Evolutionary conservation across 2,113 vertebrate genomes (phyloP), one percentile per base, ranked within the genome.

Genomic region (Prolemur simus): DNA sequence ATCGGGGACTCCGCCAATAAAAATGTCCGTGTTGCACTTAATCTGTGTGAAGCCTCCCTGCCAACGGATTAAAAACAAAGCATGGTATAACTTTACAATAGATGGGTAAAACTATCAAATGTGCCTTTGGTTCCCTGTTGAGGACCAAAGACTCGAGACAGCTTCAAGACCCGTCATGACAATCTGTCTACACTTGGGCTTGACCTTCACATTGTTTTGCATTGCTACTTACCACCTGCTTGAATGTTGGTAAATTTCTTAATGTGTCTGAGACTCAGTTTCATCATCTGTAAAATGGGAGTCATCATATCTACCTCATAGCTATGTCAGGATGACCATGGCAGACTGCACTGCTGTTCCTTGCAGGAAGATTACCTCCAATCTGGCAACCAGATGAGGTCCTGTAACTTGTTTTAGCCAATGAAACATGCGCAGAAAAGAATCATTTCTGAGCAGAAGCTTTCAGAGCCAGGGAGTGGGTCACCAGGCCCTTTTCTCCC

Each of bases 31-130:
- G 96, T 99, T 99, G 98, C 99, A 99, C 89, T 99, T 99, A 94
- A 99, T 99, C 98, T 99, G 99, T 18, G 99, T 99, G 98, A 99
- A 99, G 81, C 99, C 99, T 15, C 99, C 99, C 99, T 99, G 97
- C 18, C 92, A 96, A 58, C 63, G 68, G 77, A 77, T 21, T 0
- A 91, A 64, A 27, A 88, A 69, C 2, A 91, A 89, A 89, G 89
- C 29, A 66, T 0, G 10, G 13, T 8, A 15, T 27, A 12, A 39
- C 21, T 37, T 89, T 15, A 63, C 74, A 84, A 90, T 0, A 52
- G 54, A 78, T 93, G 81, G 18, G 76, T 32, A 39, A 34, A 11
- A 78, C 9, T 3, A 92, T 23, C 37, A 92, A 54, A 4, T 34
- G 10, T 4, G 63, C 6, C 34, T 76, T 32, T 5, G 39, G 12